Conservation (phyloP, 37 sponge, comb jelly and placozoan genomes). For the Chondrilla cf. caribensis region DNA sequence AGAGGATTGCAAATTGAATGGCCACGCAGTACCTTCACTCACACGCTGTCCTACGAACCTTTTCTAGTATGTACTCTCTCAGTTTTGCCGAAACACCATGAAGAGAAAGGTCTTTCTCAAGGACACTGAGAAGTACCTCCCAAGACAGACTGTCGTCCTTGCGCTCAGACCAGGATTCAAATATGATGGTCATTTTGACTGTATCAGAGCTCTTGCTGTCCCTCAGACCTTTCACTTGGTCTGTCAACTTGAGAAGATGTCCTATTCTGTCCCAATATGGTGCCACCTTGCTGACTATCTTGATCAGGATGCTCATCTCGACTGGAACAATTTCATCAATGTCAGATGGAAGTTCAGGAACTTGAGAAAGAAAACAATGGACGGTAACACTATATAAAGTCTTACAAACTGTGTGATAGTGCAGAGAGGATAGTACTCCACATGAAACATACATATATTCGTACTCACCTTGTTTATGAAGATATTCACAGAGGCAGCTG, state of each 20-base stretch:
- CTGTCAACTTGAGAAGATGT: not conserved
- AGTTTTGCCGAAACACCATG: too few relatives aligned
- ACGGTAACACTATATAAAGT: too few relatives aligned
- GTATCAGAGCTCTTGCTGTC: not conserved
- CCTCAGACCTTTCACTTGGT: not conserved
- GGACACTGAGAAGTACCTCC: not conserved
- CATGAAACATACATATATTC: too few relatives aligned
- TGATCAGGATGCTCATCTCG: not conserved
- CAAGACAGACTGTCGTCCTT: not conserved
- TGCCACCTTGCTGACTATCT: not conserved
- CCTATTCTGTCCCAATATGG: not conserved
- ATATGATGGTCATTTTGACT: not conserved
- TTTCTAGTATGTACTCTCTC: too few relatives aligned
- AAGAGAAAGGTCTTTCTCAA: not conserved
- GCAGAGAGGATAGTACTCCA: too few relatives aligned
- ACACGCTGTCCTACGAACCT: too few relatives aligned
- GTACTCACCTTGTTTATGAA: too few relatives aligned
- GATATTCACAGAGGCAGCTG: too few relatives aligned
- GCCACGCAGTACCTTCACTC: too few relatives aligned
- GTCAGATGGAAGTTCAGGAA: not conserved
- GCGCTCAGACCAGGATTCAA: not conserved
- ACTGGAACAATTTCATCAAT: not conserved
- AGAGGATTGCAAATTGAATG: too few relatives aligned
- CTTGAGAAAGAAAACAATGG: too few relatives aligned
- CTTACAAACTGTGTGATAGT: too few relatives aligned